A percentile compares a stretch with the other conserved stretches of the same genome.
phyloP scores from a whole-genome alignment of 2,888 invertebrate genomes.

The Lasioglossum marginatum region DNA sequence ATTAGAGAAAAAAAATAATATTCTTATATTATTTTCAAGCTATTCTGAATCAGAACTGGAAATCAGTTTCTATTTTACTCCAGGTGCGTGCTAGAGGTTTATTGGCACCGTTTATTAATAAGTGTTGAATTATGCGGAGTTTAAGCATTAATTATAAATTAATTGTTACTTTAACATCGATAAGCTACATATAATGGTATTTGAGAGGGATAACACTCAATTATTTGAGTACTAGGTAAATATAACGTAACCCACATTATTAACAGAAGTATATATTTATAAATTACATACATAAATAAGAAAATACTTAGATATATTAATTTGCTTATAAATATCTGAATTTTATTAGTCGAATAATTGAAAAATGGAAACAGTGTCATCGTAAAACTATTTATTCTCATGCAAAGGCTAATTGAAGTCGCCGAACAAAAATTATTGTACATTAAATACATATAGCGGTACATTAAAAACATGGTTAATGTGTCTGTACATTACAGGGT shows the following conservation, averaged over 20 bases:
- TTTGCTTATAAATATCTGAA: background rate
- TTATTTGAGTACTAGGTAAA: background rate
- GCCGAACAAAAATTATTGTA: background rate
- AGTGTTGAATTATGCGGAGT: background rate
- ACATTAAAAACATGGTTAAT: background rate
- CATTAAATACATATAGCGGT: background rate
- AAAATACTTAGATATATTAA: slow-evolving; percentile 8
- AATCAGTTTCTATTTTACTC: slow-evolving; percentile 6
- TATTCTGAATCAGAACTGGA: background rate
- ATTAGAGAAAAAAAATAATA: background rate
- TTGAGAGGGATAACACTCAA: background rate
- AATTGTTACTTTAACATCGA: background rate
- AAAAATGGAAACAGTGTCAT: background rate
- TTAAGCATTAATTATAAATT: background rate
- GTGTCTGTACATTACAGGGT: background rate
- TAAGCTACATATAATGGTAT: background rate
- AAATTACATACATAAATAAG: background rate
- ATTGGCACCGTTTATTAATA: background rate
- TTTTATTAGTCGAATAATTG: background rate
- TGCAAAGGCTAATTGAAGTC: background rate
- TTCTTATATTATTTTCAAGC: background rate
- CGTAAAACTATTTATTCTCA: background rate
- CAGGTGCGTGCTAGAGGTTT: background rate
- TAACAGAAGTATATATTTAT: background rate
- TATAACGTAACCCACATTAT: background rate